These are phyloP conservation scores for Acheta domesticus DNA, from an alignment of 2,888 invertebrate species.

Conservation along the genomic window DNA sequence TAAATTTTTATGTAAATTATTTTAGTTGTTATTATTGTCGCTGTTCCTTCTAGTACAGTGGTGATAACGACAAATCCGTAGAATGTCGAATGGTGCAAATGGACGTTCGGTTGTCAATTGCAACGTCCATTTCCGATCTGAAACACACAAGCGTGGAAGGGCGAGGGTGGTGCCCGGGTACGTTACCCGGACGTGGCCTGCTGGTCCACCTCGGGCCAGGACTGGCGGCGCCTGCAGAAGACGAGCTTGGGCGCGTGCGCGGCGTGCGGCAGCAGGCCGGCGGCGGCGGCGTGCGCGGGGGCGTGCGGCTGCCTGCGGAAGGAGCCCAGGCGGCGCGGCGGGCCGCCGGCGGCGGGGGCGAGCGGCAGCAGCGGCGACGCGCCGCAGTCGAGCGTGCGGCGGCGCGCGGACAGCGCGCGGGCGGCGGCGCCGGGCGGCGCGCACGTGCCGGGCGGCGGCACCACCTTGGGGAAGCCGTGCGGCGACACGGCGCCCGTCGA, in stretches of 20 bases:
- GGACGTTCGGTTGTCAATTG: too few relatives aligned
- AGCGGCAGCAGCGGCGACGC: constrained; percentile 45
- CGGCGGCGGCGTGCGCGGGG: constrained; percentile 43
- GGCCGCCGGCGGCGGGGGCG: constrained; percentile 43
- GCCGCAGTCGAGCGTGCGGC: constrained; percentile 62
- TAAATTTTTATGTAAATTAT: too few relatives aligned
- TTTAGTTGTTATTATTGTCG: too few relatives aligned
- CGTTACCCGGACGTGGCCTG: constrained; percentile 76
- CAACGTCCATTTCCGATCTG: too few relatives aligned
- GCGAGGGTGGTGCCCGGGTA: neutral
- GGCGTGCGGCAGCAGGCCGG: constrained; percentile 22
- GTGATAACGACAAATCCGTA: too few relatives aligned
- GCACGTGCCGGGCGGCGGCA: constrained; percentile 61
- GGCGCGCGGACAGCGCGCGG: constrained; percentile 45
- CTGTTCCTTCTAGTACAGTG: too few relatives aligned
- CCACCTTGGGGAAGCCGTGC: constrained; percentile 67
- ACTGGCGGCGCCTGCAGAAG: constrained; percentile 72
- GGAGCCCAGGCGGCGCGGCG: constrained; percentile 50
- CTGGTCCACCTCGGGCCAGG: constrained; percentile 83
- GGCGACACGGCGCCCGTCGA: constrained; percentile 34
- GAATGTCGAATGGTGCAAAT: too few relatives aligned
- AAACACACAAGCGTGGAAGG: too few relatives aligned
- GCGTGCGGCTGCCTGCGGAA: constrained; percentile 45
- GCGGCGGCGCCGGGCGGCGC: constrained; percentile 45
- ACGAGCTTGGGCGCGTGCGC: constrained; percentile 63